A percentile compares a stretch with the other conserved stretches of the same genome.
Conservation (phyloP, 2,888 invertebrate genomes). For the Iphiclides podalirius region DNA sequence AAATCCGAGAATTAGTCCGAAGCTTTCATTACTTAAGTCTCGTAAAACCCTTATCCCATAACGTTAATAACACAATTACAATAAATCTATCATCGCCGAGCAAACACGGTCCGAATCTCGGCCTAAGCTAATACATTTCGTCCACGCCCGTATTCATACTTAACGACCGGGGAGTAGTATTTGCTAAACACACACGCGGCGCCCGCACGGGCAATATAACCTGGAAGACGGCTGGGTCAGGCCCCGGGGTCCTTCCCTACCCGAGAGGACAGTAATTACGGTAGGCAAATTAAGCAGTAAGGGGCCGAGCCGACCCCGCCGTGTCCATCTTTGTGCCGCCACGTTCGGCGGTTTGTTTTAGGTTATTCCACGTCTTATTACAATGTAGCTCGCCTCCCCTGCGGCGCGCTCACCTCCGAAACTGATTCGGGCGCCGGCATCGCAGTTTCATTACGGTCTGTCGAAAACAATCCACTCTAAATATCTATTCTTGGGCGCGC, state of each 20-base stretch:
- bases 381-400: constrained; percentile 76
- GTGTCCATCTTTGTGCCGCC: constrained; percentile 72
- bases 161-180: constrained; percentile 77
- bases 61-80: constrained; percentile 81
- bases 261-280: constrained; percentile 81
- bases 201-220: constrained; percentile 77
- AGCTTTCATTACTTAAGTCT: constrained; percentile 78
- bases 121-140: constrained; percentile 80
- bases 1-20: constrained; percentile 74
- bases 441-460: constrained; percentile 80
- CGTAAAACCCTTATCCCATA: constrained; percentile 80
- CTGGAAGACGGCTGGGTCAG: constrained; percentile 73
- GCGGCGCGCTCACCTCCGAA: constrained; percentile 76
- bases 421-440: constrained; percentile 76
- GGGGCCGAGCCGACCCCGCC: constrained; percentile 61
- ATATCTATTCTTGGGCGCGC: constrained; percentile 79
- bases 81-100: constrained; percentile 79
- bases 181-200: constrained; percentile 75
- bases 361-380: constrained; percentile 78
- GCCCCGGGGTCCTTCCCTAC: constrained; percentile 70
- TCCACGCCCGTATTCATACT: constrained; percentile 80
- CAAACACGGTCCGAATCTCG: constrained; percentile 79
- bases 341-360: constrained; percentile 75
- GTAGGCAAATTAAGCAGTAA: constrained; percentile 82
- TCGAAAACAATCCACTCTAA: constrained; percentile 81